A percentile compares a stretch with the other conserved stretches of the same genome.
These are phyloP conservation scores for Daphoenositta chrysoptera DNA, from an alignment of 2,113 vertebrate genomes.

Conservation along the genomic window DNA sequence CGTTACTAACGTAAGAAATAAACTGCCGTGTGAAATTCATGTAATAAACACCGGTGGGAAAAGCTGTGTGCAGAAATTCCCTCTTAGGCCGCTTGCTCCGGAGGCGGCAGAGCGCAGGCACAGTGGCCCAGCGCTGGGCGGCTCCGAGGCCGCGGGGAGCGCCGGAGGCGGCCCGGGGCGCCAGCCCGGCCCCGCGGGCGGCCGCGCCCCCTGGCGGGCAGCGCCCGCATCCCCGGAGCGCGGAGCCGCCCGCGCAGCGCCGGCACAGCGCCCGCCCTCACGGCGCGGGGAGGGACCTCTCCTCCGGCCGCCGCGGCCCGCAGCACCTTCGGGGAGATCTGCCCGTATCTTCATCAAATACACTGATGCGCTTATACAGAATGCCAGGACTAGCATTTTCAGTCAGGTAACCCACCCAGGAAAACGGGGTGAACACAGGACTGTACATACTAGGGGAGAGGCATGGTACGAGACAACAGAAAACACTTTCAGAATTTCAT, in stretches of 20 bases:
- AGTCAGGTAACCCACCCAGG: background rate
- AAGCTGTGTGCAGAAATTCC: background rate
- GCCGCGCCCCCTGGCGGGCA: background rate
- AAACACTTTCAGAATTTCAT: background rate
- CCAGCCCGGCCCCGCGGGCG: background rate
- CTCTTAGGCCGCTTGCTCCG: background rate
- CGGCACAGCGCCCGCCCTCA: fast-evolving
- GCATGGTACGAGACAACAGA: background rate
- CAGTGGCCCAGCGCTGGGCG: background rate
- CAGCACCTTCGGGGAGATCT: background rate
- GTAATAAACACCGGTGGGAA: background rate
- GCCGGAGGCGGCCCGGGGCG: fast-evolving
- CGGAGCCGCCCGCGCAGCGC: background rate
- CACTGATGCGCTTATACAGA: background rate
- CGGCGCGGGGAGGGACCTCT: fast-evolving
- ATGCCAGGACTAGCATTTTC: background rate
- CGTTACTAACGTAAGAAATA: background rate
- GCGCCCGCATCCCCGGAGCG: fast-evolving
- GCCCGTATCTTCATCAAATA: background rate
- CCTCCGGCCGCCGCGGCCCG: background rate
- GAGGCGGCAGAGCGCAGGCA: background rate
- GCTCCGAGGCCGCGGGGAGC: background rate
- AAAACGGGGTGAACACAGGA: background rate
- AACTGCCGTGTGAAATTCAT: background rate
- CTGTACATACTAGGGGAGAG: background rate